phyloP scores from a whole-genome alignment of 2,888 invertebrate genomes.

The Athripsodes cinereus region DNA sequence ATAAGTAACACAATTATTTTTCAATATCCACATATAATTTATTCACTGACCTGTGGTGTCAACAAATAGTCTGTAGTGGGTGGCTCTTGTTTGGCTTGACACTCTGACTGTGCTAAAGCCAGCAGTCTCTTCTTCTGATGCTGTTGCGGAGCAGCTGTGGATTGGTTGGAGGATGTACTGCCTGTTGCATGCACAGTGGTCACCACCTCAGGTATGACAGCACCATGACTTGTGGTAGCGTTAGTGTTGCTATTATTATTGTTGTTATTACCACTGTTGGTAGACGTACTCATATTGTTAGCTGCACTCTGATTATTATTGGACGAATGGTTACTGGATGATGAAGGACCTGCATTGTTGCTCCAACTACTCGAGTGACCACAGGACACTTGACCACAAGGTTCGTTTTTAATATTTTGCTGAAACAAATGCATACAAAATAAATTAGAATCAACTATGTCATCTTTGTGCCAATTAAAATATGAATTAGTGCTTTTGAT shows the following conservation, averaged over 20 bases:
- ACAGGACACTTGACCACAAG: slow-evolving; percentile 24
- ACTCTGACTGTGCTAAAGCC: slow-evolving; percentile 62
- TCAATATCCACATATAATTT: no score
- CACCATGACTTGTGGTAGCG: slow-evolving; percentile 17
- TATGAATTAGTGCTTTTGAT: no score
- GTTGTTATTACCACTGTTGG: slow-evolving; percentile 19
- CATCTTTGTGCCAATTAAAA: no score
- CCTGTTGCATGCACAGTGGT: slow-evolving; percentile 14
- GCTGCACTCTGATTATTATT: slow-evolving; percentile 4
- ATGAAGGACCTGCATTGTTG: not conserved
- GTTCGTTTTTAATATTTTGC: slow-evolving; percentile 29
- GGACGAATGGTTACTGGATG: slow-evolving; percentile 3
- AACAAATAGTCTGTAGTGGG: slow-evolving; percentile 40
- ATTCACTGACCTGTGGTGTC: slow-evolving; percentile 23
- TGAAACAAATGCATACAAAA: not conserved
- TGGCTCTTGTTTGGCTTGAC: slow-evolving; percentile 54
- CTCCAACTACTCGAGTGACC: slow-evolving; percentile 15
- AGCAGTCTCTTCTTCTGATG: slow-evolving; percentile 85
- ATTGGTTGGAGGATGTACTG: not conserved
- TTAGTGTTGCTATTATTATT: not conserved
- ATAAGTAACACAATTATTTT: not conserved
- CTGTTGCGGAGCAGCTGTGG: slow-evolving; percentile 37
- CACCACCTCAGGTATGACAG: not conserved
- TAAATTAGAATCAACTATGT: no score
- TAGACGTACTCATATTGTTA: not conserved